A percentile compares a stretch with the other conserved stretches of the same genome.
These are phyloP conservation scores for Cavia aperea DNA, from an alignment of 2,113 vertebrate species.

Conservation along the genomic window DNA sequence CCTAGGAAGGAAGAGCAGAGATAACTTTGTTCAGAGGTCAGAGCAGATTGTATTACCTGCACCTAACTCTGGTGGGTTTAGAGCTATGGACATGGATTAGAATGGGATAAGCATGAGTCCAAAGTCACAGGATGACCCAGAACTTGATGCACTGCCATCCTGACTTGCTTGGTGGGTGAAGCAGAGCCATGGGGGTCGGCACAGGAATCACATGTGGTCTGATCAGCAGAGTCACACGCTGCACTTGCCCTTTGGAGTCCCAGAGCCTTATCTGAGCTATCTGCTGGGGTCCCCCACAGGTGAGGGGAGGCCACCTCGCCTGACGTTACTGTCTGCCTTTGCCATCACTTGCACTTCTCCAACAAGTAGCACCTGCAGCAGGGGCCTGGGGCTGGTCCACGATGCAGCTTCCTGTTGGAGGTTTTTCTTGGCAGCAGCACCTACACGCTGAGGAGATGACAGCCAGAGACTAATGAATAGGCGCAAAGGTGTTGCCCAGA, in stretches of 20 bases:
- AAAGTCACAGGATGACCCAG: not conserved
- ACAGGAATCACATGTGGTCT: accelerated
- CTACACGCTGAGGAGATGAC: not conserved
- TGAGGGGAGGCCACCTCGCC: not conserved
- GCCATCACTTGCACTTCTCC: no score
- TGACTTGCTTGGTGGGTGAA: not conserved
- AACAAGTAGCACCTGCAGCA: not conserved
- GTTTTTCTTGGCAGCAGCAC: not conserved
- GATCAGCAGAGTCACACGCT: not conserved
- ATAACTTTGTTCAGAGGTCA: no score
- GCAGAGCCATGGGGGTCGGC: not conserved
- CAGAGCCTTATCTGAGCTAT: not conserved
- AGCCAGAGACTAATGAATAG: constrained; percentile 8
- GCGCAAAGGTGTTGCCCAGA: not conserved
- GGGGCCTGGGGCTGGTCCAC: not conserved
- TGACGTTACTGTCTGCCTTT: not conserved
- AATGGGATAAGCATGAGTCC: not conserved
- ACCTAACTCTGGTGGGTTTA: not conserved
- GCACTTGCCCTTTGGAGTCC: not conserved
- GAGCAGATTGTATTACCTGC: accelerated
- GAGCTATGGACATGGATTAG: accelerated
- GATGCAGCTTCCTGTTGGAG: not conserved
- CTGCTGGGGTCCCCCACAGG: not conserved
- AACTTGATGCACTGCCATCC: not conserved
- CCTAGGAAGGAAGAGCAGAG: no score